These are phyloP conservation scores for Epizoanthus stellaris DNA, from an alignment of 92 coral and sea anemone genomes.

Conservation along the genomic window DNA sequence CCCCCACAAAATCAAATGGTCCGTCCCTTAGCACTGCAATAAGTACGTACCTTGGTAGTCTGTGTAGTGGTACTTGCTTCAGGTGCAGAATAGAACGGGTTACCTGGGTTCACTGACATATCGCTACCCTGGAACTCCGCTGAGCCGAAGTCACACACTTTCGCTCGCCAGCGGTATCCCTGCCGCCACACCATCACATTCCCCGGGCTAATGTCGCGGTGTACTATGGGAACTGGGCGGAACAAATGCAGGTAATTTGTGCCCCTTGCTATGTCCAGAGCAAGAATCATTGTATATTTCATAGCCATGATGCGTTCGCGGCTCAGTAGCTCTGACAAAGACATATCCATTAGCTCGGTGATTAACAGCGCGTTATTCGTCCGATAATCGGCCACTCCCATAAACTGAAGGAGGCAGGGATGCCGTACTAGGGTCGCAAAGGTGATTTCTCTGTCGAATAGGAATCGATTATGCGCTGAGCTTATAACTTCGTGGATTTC, in stretches of 20 bases:
- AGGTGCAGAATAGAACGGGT: slow-evolving; percentile 89
- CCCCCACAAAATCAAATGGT: too few relatives aligned
- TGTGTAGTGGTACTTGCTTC: slow-evolving; percentile 78
- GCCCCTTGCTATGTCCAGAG: slow-evolving; percentile 82
- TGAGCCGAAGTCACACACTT: slow-evolving; percentile 93
- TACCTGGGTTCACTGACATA: slow-evolving; percentile 88
- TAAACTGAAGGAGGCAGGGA: slow-evolving; percentile 82
- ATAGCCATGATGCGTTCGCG: slow-evolving; percentile 58
- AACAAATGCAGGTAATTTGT: slow-evolving; percentile 83
- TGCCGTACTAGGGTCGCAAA: slow-evolving; percentile 82
- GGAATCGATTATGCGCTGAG: slow-evolving; percentile 73
- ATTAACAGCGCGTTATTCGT: slow-evolving; percentile 68
- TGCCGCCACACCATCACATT: slow-evolving; percentile 92
- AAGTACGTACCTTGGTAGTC: slow-evolving; percentile 70
- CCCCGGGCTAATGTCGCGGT: slow-evolving; percentile 90
- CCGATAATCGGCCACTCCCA: slow-evolving; percentile 80
- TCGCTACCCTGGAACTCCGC: slow-evolving; percentile 82
- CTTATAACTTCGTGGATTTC: slow-evolving; percentile 84
- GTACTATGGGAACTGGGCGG: slow-evolving; percentile 85
- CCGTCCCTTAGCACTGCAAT: too few relatives aligned
- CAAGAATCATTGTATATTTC: slow-evolving; percentile 71
- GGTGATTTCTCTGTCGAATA: slow-evolving; percentile 84
- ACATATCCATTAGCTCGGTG: slow-evolving; percentile 87
- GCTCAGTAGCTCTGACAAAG: slow-evolving; percentile 66
- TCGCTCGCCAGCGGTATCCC: slow-evolving; percentile 88